A percentile compares a stretch with the other conserved stretches of the same genome.
Evolutionary conservation across 2,888 invertebrate genomes (phyloP).

Genomic region (Lypha dubia): DNA sequence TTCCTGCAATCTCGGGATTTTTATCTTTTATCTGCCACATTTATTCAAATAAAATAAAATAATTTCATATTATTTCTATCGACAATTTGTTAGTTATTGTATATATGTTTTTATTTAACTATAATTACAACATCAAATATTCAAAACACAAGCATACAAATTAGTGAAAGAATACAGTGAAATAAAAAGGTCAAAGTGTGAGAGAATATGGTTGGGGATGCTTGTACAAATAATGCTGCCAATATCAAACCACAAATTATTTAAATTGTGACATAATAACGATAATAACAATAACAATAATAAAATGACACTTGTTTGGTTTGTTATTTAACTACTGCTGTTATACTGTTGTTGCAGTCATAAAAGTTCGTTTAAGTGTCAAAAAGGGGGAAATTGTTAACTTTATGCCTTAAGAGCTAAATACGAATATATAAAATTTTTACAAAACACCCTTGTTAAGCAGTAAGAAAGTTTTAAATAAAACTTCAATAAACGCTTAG

Average conservation of each 20-base stretch:
- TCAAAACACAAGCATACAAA: conserved; percentile 47
- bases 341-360: not conserved
- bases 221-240: conserved; percentile 25
- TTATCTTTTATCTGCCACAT: not conserved
- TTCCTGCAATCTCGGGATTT: not conserved
- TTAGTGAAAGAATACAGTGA: conserved; percentile 11
- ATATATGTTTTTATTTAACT: conserved; percentile 44
- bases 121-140: conserved; percentile 62
- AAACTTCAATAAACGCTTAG: conserved; percentile 51
- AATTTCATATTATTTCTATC: conserved; percentile 52
- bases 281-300: conserved; percentile 46
- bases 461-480: conserved; percentile 47
- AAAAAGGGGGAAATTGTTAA: conserved; percentile 70
- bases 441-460: conserved; percentile 43
- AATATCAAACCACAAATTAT: conserved; percentile 67
- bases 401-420: conserved; percentile 63
- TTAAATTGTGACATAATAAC: conserved; percentile 65
- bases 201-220: not conserved
- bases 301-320: conserved; percentile 49
- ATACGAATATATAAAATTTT: conserved; percentile 19
- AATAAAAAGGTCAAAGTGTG: not conserved
- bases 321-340: conserved; percentile 4
- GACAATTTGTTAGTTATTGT: conserved; percentile 53
- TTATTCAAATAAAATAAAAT: not conserved
- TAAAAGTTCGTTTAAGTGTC: conserved; percentile 52